Percentiles rank a stretch among this genome's conserved stretches.
These are phyloP conservation scores for Tetrao urogallus DNA, from an alignment of 2,113 vertebrate species.

Conservation along the genomic window DNA sequence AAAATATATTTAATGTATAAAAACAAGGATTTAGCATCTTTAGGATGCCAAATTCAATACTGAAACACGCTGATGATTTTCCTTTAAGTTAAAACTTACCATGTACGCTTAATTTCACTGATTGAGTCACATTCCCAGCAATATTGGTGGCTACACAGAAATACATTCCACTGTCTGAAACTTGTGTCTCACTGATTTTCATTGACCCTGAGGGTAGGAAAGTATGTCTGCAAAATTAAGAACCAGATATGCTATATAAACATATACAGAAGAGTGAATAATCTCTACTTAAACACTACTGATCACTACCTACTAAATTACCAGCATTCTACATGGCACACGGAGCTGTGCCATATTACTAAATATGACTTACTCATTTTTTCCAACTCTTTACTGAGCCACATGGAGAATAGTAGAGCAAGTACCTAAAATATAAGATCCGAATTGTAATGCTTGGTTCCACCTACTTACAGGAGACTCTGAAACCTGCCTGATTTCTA, in stretches of 20 bases:
- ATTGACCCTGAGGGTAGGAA: constrained; percentile 93
- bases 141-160: constrained; percentile 94
- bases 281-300: background rate
- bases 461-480: background rate
- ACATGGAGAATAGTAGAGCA: background rate
- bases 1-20: too few species aligned
- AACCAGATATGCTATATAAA: constrained; percentile 19
- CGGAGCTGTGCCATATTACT: background rate
- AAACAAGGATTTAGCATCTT: background rate
- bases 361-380: background rate
- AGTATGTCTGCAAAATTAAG: constrained; percentile 83
- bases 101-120: constrained; percentile 85
- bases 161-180: constrained; percentile 91
- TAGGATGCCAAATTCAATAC: background rate
- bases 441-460: background rate
- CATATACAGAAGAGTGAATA: background rate
- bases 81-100: constrained; percentile 79
- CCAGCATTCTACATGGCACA: background rate
- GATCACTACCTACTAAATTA: background rate
- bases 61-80: background rate
- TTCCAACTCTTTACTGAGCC: background rate
- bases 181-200: constrained; percentile 87
- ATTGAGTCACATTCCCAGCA: constrained; percentile 91
- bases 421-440: background rate
- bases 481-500: background rate